Base-by-base conservation (phyloP, 2,797 vertebrate species). In the Acanthornis magna region DNA sequence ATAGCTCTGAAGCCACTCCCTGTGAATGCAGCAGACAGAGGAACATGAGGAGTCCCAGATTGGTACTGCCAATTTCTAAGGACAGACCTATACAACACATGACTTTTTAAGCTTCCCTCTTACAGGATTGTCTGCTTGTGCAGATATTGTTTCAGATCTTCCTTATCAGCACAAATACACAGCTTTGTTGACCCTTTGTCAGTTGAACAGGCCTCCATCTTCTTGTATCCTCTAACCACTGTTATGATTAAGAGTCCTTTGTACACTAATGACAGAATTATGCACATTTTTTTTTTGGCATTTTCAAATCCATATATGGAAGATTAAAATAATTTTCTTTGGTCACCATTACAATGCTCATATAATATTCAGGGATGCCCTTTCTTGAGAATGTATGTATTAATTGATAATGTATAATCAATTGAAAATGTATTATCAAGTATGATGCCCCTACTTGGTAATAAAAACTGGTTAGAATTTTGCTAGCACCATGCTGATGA, bases 381-480 rank as follows among this genome's bases (percentile, higher is more conserved):
- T 9, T 79, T 92, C 16, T 79, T 21, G 26, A n/a, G 50, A 50
- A 51, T 30, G 3, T 10, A 45, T 50, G 2, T n/a, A 38, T 63
- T 50, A 45, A 26, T 50, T 63, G 4, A 50, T 30, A 51, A 38
- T 50, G 14, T 45, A 11, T 50, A 58, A n/a, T 65, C 29, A 38
- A 23, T 15, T 29, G 18, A 42, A 62, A 58, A 51, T 38, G 0
- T 32, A 29, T 72, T 62, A 38, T 50, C 50, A 22, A n/a, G 5
- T 18, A 38, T n/a, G 8, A 76, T 57, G 11, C 22, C 23, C 11
- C 36, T 76, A 55, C 45, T 76, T 73, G 13, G 45, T 51, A 54
- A 26, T 66, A 55, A 79, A 94, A 71, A 36, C 11, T 29, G 13
- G 9, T 38, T 86, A 84, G 38, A n/a, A 61, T 89, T 92, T 88